phyloP scores from a whole-genome alignment of 2,888 invertebrate species.

The Epinotia brunnichana region DNA sequence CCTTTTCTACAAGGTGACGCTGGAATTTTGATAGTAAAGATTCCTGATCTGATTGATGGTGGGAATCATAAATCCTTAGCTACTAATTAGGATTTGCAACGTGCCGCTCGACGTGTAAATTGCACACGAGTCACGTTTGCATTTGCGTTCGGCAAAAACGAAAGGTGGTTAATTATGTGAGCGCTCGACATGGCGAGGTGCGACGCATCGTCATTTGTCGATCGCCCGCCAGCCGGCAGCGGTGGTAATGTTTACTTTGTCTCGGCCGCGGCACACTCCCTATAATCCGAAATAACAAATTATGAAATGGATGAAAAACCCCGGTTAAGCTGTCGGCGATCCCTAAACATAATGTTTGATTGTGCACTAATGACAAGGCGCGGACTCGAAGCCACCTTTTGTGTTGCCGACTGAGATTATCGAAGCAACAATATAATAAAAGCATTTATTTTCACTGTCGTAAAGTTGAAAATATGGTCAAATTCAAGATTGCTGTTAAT shows the following conservation, averaged over 20 bases:
- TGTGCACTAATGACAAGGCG: slow-evolving; percentile 83
- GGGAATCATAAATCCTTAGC: slow-evolving; percentile 18
- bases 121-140: slow-evolving; percentile 5
- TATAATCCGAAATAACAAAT: slow-evolving; percentile 82
- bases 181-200: slow-evolving; percentile 49
- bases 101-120: slow-evolving; percentile 33
- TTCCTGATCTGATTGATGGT: slow-evolving; percentile 9
- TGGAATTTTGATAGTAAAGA: background rate
- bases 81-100: slow-evolving; percentile 22
- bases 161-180: slow-evolving; percentile 64
- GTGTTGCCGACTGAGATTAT: slow-evolving; percentile 77
- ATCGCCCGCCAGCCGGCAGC: slow-evolving; percentile 51
- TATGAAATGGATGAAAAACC: slow-evolving; percentile 81
- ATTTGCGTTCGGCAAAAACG: slow-evolving; percentile 46
- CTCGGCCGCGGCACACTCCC: slow-evolving; percentile 74
- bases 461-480: slow-evolving; percentile 72
- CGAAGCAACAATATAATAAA: slow-evolving; percentile 64
- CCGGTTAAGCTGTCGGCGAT: slow-evolving; percentile 82
- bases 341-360: slow-evolving; percentile 83
- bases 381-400: slow-evolving; percentile 77
- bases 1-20: too few species aligned
- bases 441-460: slow-evolving; percentile 63
- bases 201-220: slow-evolving; percentile 53
- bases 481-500: slow-evolving; percentile 63
- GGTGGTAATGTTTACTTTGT: slow-evolving; percentile 79